Percentiles rank a stretch among this genome's conserved stretches.
phyloP scores from a whole-genome alignment of 2,113 vertebrate genomes.

The Polypterus bichir region DNA sequence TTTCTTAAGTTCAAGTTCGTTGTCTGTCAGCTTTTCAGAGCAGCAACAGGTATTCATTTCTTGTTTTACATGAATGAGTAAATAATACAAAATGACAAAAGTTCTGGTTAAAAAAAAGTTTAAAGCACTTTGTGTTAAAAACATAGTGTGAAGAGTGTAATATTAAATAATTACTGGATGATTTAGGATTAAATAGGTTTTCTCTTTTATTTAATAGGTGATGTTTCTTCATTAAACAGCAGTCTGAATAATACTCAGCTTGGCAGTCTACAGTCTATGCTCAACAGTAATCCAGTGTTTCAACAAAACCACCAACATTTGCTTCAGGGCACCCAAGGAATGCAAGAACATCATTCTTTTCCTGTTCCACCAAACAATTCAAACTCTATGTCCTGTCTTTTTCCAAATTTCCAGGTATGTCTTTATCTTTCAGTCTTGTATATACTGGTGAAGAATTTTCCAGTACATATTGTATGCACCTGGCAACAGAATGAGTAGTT shows the following conservation, averaged over 20 bases:
- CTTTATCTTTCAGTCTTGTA: background rate
- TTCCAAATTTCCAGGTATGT: conserved; percentile 90
- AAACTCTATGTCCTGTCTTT: conserved; percentile 81
- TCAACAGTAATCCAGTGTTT: conserved; percentile 67
- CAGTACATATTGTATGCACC: background rate
- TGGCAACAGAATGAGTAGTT: background rate
- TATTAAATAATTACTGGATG: no score
- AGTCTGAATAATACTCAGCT: conserved; percentile 69
- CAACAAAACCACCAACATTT: conserved; percentile 68
- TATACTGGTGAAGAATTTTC: background rate
- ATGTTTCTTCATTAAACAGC: conserved; percentile 67
- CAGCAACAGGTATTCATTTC: no score
- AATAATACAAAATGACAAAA: no score
- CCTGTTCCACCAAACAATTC: conserved; percentile 56
- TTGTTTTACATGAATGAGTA: no score
- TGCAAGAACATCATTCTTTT: conserved; percentile 70
- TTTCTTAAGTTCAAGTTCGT: no score
- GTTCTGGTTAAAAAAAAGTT: no score
- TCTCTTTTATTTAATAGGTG: conserved; percentile 58
- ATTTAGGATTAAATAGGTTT: background rate
- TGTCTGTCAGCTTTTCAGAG: no score
- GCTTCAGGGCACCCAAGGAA: conserved; percentile 51
- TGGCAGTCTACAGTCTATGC: conserved; percentile 62
- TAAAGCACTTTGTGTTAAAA: no score
- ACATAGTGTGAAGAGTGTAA: no score